Percentiles rank a stretch among this genome's conserved stretches.
phyloP scores from a whole-genome alignment of 1,140 invertebrate species.

The Drosophila guanche region DNA sequence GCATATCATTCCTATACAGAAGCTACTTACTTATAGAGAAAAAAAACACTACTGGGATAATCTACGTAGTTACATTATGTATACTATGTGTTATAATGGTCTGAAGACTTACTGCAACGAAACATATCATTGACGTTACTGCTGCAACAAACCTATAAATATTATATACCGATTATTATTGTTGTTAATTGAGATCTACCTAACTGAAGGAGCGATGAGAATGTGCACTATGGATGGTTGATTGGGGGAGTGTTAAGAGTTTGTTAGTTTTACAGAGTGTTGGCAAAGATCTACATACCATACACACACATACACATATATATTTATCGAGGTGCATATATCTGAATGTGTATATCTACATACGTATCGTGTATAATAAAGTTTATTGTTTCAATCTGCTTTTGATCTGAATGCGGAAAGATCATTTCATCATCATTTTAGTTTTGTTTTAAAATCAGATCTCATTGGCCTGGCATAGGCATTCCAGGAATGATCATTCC shows the following conservation, averaged over 20 bases:
- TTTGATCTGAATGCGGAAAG: conserved; percentile 23
- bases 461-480: conserved; percentile 5
- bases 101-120: conserved; percentile 80
- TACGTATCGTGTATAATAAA: conserved; percentile 63
- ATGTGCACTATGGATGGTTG: conserved; percentile 43
- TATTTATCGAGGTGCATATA: conserved; percentile 17
- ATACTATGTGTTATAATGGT: conserved; percentile 53
- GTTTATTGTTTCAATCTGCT: conserved; percentile 72
- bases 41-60: conserved; percentile 27
- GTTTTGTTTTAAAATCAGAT: not conserved
- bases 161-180: conserved; percentile 43
- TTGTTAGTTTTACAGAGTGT: conserved; percentile 54
- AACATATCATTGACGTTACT: conserved; percentile 81
- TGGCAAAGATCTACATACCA: conserved; percentile 39
- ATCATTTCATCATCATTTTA: not conserved
- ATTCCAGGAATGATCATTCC: conserved; percentile 20
- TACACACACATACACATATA: conserved; percentile 46
- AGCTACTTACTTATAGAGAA: conserved; percentile 46
- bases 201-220: conserved; percentile 7
- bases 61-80: conserved; percentile 37
- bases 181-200: conserved; percentile 46
- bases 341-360: conserved; percentile 53
- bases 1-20: conserved; percentile 61
- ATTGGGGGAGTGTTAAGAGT: conserved; percentile 62
- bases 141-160: conserved; percentile 54